Evolutionary conservation across 2,797 vertebrate species (phyloP).

Genomic region (Sandelia bainsii): DNA sequence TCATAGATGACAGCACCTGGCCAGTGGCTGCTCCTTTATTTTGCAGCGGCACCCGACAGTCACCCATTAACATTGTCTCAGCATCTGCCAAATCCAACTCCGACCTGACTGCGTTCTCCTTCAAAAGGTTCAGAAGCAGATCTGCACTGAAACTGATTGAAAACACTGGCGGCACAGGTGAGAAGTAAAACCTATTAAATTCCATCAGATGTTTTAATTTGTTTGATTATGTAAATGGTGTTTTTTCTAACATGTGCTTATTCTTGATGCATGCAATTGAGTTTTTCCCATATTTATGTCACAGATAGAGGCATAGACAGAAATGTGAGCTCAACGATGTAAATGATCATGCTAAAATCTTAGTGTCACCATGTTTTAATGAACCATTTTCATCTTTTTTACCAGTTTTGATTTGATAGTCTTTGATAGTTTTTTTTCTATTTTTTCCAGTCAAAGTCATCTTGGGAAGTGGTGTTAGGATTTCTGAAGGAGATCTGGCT

Average conservation of each 20-base stretch:
- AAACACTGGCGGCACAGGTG: constrained; percentile 77
- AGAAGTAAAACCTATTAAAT: neutral
- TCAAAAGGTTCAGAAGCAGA: constrained; percentile 43
- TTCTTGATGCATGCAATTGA: too few species aligned
- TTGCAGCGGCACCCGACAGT: constrained; percentile 78
- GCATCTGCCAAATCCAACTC: fast-evolving
- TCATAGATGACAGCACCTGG: constrained; percentile 72
- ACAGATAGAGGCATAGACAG: too few species aligned
- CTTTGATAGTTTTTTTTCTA: too few species aligned
- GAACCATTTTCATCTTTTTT: too few species aligned
- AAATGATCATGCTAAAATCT: neutral
- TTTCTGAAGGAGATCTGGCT: constrained; percentile 69
- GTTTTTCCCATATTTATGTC: too few species aligned
- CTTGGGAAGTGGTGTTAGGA: fast-evolving
- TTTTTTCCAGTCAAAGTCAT: constrained; percentile 68
- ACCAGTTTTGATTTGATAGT: neutral
- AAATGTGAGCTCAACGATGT: too few species aligned
- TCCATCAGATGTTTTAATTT: neutral
- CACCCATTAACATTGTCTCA: constrained; percentile 80
- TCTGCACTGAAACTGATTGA: neutral
- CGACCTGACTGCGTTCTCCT: constrained; percentile 60
- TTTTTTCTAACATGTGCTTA: neutral
- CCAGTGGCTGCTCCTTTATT: fast-evolving
- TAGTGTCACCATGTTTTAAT: neutral
- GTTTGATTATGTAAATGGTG: too few species aligned